Conservation (phyloP, 2,797 vertebrate species). For the Melanotaenia nigrans region DNA sequence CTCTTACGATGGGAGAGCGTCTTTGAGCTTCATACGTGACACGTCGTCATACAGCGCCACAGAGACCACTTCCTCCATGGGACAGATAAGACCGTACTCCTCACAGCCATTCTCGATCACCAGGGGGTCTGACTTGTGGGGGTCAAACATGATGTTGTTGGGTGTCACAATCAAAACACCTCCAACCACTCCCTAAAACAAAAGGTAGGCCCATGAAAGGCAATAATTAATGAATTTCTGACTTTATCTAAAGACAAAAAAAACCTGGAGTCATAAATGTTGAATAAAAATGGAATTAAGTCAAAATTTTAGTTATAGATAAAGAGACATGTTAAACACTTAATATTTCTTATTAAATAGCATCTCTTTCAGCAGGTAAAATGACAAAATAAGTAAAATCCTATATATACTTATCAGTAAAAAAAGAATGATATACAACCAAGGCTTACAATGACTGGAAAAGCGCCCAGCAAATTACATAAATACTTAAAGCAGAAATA, state of each 20-base stretch:
- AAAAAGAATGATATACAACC: background rate
- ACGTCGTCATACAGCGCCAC: slow-evolving; percentile 96
- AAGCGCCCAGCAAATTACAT: background rate
- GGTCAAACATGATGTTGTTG: slow-evolving; percentile 99
- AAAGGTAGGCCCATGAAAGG: background rate
- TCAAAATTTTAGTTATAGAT: background rate
- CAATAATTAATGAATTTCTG: background rate
- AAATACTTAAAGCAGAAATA: background rate
- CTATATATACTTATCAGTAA: background rate
- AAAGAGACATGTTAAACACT: background rate
- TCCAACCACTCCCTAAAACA: slow-evolving; percentile 92
- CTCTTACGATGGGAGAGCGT: slow-evolving; percentile 97
- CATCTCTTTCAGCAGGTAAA: background rate
- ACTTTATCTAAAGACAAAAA: background rate
- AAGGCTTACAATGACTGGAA: background rate
- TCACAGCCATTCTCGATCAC: slow-evolving; percentile 98
- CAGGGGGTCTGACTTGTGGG: slow-evolving; percentile 97
- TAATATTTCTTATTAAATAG: background rate
- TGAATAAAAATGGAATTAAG: background rate
- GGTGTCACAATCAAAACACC: slow-evolving; percentile 99
- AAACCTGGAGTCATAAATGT: background rate
- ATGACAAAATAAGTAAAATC: background rate
- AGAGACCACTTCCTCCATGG: slow-evolving; percentile 98
- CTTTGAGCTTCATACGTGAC: slow-evolving; percentile 98
- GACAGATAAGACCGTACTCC: slow-evolving; percentile 97